Percentiles rank a stretch among this genome's conserved stretches.
Evolutionary conservation across 37 sponge, comb jelly and placozoan genomes (phyloP).

Genomic region (Ianthella basta): DNA sequence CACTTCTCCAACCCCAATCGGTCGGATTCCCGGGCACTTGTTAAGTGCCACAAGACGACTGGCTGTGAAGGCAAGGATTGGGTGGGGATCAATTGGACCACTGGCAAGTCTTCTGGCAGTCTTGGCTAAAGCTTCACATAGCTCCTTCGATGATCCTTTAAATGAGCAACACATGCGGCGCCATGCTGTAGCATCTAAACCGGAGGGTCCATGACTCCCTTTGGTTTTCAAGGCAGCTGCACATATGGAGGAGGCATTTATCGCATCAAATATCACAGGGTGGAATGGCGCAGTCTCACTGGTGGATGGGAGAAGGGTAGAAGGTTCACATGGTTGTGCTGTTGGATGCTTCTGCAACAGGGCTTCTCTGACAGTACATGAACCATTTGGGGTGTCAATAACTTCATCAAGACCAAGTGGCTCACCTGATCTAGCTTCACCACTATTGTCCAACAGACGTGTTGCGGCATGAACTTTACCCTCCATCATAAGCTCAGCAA

Average conservation of each 20-base stretch:
- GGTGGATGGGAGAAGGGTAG: neutral
- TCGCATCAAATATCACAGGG: constrained; percentile 6
- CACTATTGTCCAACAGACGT: neutral
- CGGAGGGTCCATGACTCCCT: constrained; percentile 17
- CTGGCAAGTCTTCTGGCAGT: neutral
- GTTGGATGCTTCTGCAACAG: constrained; percentile 14
- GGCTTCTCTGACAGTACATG: neutral
- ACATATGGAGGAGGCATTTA: neutral
- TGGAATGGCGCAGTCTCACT: neutral
- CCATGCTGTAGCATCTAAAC: constrained; percentile 24
- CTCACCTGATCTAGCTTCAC: neutral
- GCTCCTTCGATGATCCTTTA: neutral
- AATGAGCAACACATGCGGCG: constrained; percentile 18
- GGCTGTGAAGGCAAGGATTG: neutral
- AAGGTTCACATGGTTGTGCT: constrained; percentile 21
- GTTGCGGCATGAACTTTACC: neutral
- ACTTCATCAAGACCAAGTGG: neutral
- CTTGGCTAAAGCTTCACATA: constrained; percentile 13
- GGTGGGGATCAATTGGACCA: neutral
- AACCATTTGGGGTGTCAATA: neutral
- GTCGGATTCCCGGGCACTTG: neutral
- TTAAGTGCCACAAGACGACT: neutral
- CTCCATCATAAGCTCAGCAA: constrained; percentile 14
- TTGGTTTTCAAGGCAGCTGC: constrained; percentile 14
- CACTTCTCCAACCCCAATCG: constrained; percentile 6